A percentile compares a stretch with the other conserved stretches of the same genome.
Conservation (phyloP, 2,888 invertebrate genomes). For the Julus scanicus region DNA sequence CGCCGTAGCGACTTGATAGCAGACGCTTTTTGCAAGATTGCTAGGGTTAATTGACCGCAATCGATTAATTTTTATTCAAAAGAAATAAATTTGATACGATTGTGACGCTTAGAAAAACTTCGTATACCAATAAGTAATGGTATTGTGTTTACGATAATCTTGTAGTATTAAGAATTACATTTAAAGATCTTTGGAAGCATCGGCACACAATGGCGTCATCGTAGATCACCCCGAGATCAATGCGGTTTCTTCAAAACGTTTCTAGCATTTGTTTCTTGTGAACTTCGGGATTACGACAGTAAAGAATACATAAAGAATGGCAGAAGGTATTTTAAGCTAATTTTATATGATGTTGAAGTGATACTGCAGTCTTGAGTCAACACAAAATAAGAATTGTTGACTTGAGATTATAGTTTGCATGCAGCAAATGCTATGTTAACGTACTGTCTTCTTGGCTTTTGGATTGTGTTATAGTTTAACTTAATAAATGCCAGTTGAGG, state of each 20-base stretch:
- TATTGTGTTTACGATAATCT: not conserved
- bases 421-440: no score
- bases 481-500: no score
- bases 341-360: not conserved
- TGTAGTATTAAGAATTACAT: not conserved
- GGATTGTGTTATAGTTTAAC: no score
- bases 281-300: not conserved
- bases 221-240: not conserved
- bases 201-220: not conserved
- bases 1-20: not conserved
- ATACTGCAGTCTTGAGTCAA: not conserved
- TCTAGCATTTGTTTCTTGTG: not conserved
- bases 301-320: not conserved
- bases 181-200: not conserved
- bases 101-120: not conserved
- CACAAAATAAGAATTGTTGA: no score
- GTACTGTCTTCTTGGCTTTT: no score
- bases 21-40: not conserved
- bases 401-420: no score
- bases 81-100: not conserved
- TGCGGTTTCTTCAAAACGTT: constrained; percentile 13
- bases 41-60: not conserved
- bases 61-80: not conserved
- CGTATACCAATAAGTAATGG: not conserved
- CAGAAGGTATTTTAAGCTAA: not conserved